Evolutionary conservation across 2,888 invertebrate species (phyloP), one percentile per base, ranked within the genome.

Genomic region (Eumerus sabulonum): DNA sequence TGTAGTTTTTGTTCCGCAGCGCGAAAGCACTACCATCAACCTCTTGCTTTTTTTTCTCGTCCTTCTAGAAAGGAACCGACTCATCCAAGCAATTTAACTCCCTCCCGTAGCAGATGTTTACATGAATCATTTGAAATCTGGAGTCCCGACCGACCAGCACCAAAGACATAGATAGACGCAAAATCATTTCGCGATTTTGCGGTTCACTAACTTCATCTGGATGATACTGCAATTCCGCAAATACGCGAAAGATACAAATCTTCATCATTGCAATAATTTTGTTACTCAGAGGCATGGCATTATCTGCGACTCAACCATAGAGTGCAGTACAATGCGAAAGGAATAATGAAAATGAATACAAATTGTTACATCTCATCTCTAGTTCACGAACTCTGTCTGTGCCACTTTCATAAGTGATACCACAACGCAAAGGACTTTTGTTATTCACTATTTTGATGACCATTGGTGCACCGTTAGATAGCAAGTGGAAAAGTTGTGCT

Each of bases 211-310:
- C 17, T 11, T 12, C 27, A 27, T 27, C 27, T 27, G 14, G 18
- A 60, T 62, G 38, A 16, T 18, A 48, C 47, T 56, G 54, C 56
- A 66, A 48, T 13, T 27, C n/a, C 17, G 50, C 40, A 48, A 62
- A 50, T 18, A 17, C 38, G 50, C 40, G 2, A 11, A 14, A 56
- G 48, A 56, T 66, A 66, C 66, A 66, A 66, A 66, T 66, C 56
- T 66, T 19, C 36, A 38, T 48, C 66, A 44, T 68, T 59, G 50
- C 59, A 67, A 51, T 59, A 51, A 59, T 59, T 67, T 45, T 44
- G 51, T 67, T 59, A 59, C 59, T 13, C 27, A 7, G 27, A 4
- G 27, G 18, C 14, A 4, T 17, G 18, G 59, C 35, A 64, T 54
- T 53, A 64, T 53, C 53, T 53, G 18, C 11, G 35, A 64, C 16